Percentiles rank a stretch among this genome's conserved stretches.
These are phyloP conservation scores for Scolopax mira DNA, from an alignment of 2,113 vertebrate species.

Conservation along the genomic window DNA sequence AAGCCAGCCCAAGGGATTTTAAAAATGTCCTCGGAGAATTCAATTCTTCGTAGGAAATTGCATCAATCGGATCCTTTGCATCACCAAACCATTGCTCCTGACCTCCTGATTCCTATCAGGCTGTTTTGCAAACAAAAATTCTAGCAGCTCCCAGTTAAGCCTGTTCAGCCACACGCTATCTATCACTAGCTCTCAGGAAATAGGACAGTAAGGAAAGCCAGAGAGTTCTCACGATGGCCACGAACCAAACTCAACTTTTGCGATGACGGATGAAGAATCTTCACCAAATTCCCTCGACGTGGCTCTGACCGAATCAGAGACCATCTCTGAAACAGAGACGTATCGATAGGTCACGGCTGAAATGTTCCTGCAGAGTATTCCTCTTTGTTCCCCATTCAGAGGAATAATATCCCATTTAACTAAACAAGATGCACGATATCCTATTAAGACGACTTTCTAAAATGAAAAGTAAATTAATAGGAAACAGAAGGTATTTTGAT, in stretches of 20 bases:
- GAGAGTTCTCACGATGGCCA: neutral
- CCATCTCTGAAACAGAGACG: neutral
- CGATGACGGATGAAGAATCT: neutral
- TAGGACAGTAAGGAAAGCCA: neutral
- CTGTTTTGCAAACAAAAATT: neutral
- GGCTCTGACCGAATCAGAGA: neutral
- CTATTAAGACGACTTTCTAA: conserved; percentile 28
- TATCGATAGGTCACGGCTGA: neutral
- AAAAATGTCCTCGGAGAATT: neutral
- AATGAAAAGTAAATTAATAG: conserved; percentile 32
- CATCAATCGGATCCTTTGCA: neutral
- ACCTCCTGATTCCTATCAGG: neutral
- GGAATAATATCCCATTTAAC: neutral
- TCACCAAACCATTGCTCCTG: neutral
- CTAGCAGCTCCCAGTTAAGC: neutral
- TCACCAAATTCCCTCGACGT: neutral
- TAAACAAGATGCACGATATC: neutral
- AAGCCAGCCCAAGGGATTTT: neutral
- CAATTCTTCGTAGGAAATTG: neutral
- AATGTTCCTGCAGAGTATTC: neutral
- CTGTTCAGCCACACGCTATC: neutral
- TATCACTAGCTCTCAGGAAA: neutral
- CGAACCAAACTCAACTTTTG: neutral
- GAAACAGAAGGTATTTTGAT: conserved; percentile 30
- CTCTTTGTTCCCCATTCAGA: neutral